Evolutionary conservation across 2,888 invertebrate genomes (phyloP).

Genomic region (Rhagonycha fulva): DNA sequence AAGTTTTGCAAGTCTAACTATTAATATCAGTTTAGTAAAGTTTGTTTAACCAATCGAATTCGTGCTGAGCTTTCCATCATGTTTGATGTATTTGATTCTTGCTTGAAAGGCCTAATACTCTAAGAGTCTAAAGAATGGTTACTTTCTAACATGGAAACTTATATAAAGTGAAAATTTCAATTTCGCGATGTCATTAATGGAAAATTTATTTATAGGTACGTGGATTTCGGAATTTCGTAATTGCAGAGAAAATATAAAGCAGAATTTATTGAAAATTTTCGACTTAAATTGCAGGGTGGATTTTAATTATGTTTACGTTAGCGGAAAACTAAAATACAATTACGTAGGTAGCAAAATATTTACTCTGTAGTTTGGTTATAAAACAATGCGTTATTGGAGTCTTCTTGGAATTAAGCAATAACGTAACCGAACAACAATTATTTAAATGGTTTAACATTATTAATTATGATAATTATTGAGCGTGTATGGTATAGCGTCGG

Average conservation of each 20-base stretch:
- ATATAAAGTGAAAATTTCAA: not conserved
- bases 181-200: not conserved
- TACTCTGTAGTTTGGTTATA: not conserved
- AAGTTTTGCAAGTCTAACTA: not conserved
- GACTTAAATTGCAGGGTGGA: not conserved
- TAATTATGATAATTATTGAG: constrained; percentile 5
- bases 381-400: not conserved
- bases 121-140: not conserved
- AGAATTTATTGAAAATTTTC: not conserved
- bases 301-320: not conserved
- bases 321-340: not conserved
- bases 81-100: not conserved
- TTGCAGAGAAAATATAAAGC: not conserved
- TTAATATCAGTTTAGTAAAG: not conserved
- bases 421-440: not conserved
- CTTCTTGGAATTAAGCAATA: not conserved
- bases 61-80: not conserved
- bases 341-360: not conserved
- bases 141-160: not conserved
- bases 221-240: not conserved
- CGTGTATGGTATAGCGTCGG: constrained; percentile 8
- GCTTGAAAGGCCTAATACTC: not conserved
- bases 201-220: not conserved
- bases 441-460: not conserved
- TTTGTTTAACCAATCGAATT: not conserved